Evolutionary conservation across 2,797 vertebrate species (phyloP).

Genomic region (Discoglossus pictus): DNA sequence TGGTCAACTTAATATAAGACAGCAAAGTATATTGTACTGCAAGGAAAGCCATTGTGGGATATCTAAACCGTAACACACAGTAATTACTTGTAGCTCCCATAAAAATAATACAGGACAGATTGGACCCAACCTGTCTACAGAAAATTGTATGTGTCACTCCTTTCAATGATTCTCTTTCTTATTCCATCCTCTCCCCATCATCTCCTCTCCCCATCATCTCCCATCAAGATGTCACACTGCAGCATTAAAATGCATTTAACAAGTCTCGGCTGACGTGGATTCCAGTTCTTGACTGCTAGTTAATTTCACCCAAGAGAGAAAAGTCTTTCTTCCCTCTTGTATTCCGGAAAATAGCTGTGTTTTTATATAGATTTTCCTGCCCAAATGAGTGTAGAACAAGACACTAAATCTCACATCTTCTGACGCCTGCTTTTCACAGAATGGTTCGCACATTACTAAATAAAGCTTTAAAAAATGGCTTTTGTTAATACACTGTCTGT

Average conservation of each 20-base stretch:
- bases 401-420: conserved; percentile 13
- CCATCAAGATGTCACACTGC: conserved; percentile 25
- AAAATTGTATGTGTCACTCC: conserved; percentile 32
- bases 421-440: conserved; percentile 27
- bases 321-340: conserved; percentile 10
- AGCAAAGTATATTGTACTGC: background rate
- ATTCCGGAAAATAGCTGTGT: conserved; percentile 26
- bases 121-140: conserved; percentile 17
- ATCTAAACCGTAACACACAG: conserved; percentile 9
- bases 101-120: conserved; percentile 15
- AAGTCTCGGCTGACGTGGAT: conserved; percentile 9
- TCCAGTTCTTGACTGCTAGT: conserved; percentile 27
- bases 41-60: background rate
- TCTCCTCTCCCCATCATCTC: no score
- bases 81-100: conserved; percentile 11
- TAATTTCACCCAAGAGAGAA: conserved; percentile 22
- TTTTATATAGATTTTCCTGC: conserved; percentile 41
- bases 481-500: conserved; percentile 23
- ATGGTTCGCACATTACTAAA: conserved; percentile 28
- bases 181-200: conserved; percentile 1
- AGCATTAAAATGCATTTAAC: conserved; percentile 34
- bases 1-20: no score
- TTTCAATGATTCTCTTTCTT: background rate
- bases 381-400: conserved; percentile 15
- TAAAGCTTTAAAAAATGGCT: conserved; percentile 39